Conservation (phyloP, 2,113 vertebrate species). For the Otocyon megalotis region DNA sequence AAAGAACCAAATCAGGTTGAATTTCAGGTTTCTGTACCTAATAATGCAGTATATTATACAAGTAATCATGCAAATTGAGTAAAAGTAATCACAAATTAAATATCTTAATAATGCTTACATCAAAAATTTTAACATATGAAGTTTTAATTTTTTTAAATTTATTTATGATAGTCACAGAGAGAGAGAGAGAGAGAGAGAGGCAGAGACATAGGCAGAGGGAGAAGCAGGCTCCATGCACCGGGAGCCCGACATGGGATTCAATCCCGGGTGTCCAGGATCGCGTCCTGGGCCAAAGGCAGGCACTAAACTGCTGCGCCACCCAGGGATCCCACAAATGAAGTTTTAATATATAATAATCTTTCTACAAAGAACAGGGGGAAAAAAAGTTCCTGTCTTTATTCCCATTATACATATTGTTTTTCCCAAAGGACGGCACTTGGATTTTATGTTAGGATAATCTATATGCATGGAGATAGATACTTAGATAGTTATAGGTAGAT, state of each 20-base stretch:
- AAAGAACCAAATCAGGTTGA: background rate
- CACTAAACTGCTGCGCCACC: no score
- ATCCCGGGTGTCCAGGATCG: no score
- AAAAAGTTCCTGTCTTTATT: background rate
- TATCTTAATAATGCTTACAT: background rate
- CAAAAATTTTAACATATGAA: background rate
- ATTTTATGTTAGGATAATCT: background rate
- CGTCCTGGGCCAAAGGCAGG: no score
- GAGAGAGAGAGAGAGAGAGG: no score
- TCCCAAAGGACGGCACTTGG: background rate
- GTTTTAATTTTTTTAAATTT: background rate
- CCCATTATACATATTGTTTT: background rate
- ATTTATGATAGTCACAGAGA: no score
- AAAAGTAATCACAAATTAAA: background rate
- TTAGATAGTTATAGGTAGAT: no score
- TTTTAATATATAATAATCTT: background rate
- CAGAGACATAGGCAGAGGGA: no score
- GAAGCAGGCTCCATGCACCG: no score
- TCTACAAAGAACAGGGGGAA: background rate
- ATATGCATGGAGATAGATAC: background rate
- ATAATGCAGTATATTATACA: background rate
- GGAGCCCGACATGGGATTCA: no score
- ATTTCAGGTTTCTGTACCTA: background rate
- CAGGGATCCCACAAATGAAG: no score
- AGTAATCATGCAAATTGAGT: background rate